Conservation (phyloP, 64 coral and sea anemone genomes). For the Anthopleura sola region DNA sequence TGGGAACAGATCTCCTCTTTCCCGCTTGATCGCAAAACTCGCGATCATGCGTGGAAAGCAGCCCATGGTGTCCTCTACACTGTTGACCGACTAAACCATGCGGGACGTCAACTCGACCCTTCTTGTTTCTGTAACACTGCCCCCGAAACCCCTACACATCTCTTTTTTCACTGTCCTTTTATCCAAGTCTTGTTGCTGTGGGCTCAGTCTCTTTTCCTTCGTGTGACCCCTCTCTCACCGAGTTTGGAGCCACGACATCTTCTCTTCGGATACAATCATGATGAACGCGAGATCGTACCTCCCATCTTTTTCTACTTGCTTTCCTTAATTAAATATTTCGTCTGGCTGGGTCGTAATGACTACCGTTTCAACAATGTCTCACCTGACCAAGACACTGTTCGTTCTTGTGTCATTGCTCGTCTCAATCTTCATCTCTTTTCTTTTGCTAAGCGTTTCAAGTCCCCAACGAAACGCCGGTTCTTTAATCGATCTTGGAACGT, state of each 20-base stretch:
- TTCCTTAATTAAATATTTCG: neutral
- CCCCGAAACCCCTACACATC: neutral
- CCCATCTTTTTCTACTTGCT: constrained; percentile 17
- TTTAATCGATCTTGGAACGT: too few species aligned
- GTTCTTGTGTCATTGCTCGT: neutral
- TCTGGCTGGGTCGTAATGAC: constrained; percentile 22
- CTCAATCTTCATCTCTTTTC: neutral
- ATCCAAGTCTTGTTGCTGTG: neutral
- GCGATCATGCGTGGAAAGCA: constrained; percentile 15
- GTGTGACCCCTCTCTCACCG: neutral
- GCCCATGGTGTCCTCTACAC: constrained; percentile 31
- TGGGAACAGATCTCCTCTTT: constrained; percentile 5
- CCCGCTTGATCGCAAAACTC: neutral
- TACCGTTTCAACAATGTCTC: neutral
- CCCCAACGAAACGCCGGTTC: too few species aligned
- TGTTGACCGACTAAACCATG: neutral
- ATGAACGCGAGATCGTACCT: neutral
- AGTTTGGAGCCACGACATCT: neutral
- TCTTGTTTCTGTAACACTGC: neutral
- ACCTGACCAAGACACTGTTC: neutral
- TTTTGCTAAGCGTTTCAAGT: too few species aligned
- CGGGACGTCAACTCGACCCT: neutral
- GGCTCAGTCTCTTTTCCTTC: neutral
- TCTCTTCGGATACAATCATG: constrained; percentile 4
- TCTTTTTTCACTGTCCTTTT: constrained; percentile 5